A percentile compares a stretch with the other conserved stretches of the same genome.
phyloP scores from a whole-genome alignment of 2,888 invertebrate species.

The Mystacides longicornis region DNA sequence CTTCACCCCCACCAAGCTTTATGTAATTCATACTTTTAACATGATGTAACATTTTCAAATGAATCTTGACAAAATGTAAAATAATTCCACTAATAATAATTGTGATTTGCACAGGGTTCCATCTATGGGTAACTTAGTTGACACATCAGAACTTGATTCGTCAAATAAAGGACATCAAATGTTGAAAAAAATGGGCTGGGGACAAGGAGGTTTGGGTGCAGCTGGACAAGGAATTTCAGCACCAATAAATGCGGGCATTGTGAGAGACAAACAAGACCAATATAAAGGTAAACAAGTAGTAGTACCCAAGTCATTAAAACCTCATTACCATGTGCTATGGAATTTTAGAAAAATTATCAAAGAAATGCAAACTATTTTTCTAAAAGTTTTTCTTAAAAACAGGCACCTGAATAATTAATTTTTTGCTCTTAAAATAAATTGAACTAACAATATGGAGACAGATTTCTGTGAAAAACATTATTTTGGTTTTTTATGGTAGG shows the following conservation, averaged over 20 bases:
- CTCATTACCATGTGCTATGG: too few species aligned
- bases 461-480: too few species aligned
- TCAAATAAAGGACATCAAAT: constrained; percentile 96
- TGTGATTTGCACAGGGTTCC: constrained; percentile 14
- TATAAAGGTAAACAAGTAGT: constrained; percentile 64
- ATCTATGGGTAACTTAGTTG: constrained; percentile 13
- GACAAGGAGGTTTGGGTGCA: constrained; percentile 88
- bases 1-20: constrained; percentile 62
- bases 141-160: constrained; percentile 65
- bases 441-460: too few species aligned
- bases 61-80: not conserved
- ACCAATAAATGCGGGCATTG: constrained; percentile 87
- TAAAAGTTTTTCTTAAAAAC: too few species aligned
- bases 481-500: too few species aligned
- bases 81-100: too few species aligned
- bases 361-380: too few species aligned
- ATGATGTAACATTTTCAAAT: not conserved
- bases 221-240: constrained; percentile 94
- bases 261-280: constrained; percentile 83
- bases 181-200: constrained; percentile 98
- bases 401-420: too few species aligned
- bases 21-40: constrained; percentile 46
- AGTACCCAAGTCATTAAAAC: too few species aligned
- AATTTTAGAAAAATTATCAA: too few species aligned
- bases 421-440: too few species aligned